Percentiles rank a stretch among this genome's conserved stretches.
Conservation (phyloP, 1,140 invertebrate genomes). For the Sitobion miscanthi region DNA sequence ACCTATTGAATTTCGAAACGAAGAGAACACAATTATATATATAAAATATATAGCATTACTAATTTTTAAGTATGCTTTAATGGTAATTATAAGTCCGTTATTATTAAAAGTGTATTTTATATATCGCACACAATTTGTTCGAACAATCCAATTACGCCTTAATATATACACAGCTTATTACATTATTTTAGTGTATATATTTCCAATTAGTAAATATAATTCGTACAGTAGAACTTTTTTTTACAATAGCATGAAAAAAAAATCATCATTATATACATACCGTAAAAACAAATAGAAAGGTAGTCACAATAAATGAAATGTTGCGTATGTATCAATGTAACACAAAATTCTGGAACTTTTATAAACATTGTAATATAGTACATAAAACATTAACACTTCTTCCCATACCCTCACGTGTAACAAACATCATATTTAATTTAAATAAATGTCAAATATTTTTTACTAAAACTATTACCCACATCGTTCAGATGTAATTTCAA, state of each 20-base stretch:
- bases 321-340: too few species aligned
- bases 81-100: neutral
- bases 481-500: too few species aligned
- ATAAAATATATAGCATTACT: neutral
- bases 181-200: neutral
- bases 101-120: neutral
- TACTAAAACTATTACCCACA: too few species aligned
- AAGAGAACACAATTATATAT: neutral
- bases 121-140: neutral
- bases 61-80: neutral
- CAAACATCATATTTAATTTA: too few species aligned
- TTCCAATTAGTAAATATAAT: neutral
- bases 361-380: too few species aligned
- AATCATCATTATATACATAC: neutral
- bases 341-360: too few species aligned
- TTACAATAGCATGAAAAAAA: neutral
- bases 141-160: neutral
- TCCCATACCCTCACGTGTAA: too few species aligned
- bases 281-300: too few species aligned
- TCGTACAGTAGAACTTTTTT: neutral
- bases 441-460: too few species aligned
- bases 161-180: neutral
- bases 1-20: neutral
- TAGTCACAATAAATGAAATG: neutral
- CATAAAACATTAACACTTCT: too few species aligned